Evolutionary conservation across 2,888 invertebrate species (phyloP).

Genomic region (Oligia strigilis): DNA sequence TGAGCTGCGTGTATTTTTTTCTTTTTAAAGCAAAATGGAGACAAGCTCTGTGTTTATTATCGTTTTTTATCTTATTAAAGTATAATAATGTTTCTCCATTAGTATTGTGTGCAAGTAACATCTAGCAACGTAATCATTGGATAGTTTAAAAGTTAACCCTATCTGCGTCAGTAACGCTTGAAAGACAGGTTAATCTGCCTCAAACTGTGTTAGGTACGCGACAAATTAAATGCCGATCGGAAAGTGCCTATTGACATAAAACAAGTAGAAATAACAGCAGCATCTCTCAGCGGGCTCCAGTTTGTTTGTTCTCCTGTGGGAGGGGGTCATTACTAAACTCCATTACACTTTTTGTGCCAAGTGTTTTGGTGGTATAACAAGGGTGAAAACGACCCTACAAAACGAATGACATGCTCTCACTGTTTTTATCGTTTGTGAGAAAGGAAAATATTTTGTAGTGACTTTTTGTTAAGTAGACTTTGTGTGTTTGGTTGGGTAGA

Average conservation of each 20-base stretch:
- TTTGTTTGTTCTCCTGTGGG: conserved; percentile 81
- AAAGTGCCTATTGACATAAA: conserved; percentile 56
- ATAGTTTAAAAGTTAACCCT: neutral
- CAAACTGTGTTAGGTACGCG: conserved; percentile 40
- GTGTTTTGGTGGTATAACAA: conserved; percentile 90
- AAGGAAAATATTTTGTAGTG: conserved; percentile 73
- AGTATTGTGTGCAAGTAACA: neutral
- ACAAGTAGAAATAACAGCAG: conserved; percentile 74
- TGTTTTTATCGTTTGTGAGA: conserved; percentile 82
- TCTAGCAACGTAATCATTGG: neutral
- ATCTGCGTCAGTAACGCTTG: neutral
- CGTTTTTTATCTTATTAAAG: neutral
- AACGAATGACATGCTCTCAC: conserved; percentile 86
- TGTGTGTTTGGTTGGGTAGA: conserved; percentile 24
- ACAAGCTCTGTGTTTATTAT: neutral
- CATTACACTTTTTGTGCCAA: conserved; percentile 90
- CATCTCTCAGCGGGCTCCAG: conserved; percentile 83
- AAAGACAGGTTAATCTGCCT: conserved; percentile 13
- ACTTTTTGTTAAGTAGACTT: conserved; percentile 60
- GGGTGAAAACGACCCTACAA: conserved; percentile 90
- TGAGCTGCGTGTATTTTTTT: neutral
- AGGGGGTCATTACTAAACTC: conserved; percentile 89
- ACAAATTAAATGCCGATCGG: conserved; percentile 48
- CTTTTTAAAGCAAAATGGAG: neutral
- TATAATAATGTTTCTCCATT: neutral